Conservation (phyloP, 2,888 invertebrate genomes). For the Agonopterix subpropinquella region DNA sequence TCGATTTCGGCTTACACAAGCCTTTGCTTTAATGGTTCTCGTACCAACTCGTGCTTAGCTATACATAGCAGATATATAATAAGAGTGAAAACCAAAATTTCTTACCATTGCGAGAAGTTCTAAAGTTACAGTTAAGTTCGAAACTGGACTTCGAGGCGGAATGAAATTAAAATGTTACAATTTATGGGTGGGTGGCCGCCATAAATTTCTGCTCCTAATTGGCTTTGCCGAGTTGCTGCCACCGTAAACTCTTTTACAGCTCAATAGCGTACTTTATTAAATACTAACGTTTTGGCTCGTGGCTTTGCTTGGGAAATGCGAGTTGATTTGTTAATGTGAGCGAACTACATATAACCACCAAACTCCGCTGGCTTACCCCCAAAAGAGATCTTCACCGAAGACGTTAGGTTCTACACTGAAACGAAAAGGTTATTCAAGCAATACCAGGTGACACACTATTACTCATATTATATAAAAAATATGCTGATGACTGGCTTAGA, state of each 20-base stretch:
- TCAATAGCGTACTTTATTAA: constrained; percentile 57
- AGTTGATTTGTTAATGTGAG: not conserved
- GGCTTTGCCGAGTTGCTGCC: constrained; percentile 50
- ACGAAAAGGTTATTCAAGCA: too few relatives aligned
- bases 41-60: too few relatives aligned
- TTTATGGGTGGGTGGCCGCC: constrained; percentile 53
- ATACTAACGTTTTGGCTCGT: constrained; percentile 22
- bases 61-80: too few relatives aligned
- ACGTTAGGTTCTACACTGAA: too few relatives aligned
- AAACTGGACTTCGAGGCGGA: constrained; percentile 37
- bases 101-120: constrained; percentile 18
- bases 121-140: constrained; percentile 16
- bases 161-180: constrained; percentile 71
- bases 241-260: constrained; percentile 67
- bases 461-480: too few relatives aligned
- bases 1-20: too few relatives aligned
- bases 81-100: not conserved
- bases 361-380: too few relatives aligned
- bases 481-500: too few relatives aligned
- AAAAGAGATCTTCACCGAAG: too few relatives aligned
- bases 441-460: too few relatives aligned
- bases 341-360: too few relatives aligned
- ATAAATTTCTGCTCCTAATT: constrained; percentile 68
- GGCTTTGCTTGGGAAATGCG: constrained; percentile 10
- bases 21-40: too few relatives aligned